A percentile compares a stretch with the other conserved stretches of the same genome.
Evolutionary conservation across 2,113 vertebrate genomes (phyloP).

Genomic region (Perca flavescens): DNA sequence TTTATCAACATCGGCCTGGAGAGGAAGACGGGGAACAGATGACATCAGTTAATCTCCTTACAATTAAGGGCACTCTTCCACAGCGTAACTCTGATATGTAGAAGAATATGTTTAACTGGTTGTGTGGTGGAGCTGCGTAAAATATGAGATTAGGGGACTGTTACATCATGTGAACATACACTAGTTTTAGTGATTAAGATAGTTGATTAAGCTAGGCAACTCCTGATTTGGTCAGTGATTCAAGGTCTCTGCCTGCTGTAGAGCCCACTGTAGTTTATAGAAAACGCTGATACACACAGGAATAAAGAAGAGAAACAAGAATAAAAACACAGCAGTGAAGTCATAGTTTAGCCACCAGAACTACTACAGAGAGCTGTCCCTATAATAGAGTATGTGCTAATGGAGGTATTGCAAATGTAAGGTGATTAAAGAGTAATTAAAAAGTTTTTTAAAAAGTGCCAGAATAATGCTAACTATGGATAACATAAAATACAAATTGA

Average conservation of each 20-base stretch:
- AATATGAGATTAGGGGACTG: neutral
- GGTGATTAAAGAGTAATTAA: too few species aligned
- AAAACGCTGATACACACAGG: too few species aligned
- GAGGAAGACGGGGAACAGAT: constrained; percentile 51
- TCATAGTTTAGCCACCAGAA: too few species aligned
- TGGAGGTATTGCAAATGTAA: too few species aligned
- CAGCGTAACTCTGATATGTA: constrained; percentile 21
- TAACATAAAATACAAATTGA: too few species aligned
- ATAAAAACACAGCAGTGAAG: too few species aligned
- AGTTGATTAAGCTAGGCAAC: neutral
- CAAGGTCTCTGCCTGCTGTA: neutral
- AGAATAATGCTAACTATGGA: too few species aligned
- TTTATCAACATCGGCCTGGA: constrained; percentile 49
- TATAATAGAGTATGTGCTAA: too few species aligned
- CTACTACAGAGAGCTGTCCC: too few species aligned
- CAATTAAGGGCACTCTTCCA: constrained; percentile 69
- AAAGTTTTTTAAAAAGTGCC: too few species aligned
- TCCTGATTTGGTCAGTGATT: neutral
- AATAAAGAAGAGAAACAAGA: too few species aligned
- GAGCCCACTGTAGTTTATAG: too few species aligned
- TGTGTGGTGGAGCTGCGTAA: constrained; percentile 26
- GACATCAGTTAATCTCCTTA: constrained; percentile 75
- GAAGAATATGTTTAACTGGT: constrained; percentile 24
- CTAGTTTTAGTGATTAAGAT: constrained; percentile 2
- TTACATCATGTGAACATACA: neutral